These are phyloP conservation scores for Hepsetus odoe DNA, from an alignment of 2,113 vertebrate species.

Conservation along the genomic window DNA sequence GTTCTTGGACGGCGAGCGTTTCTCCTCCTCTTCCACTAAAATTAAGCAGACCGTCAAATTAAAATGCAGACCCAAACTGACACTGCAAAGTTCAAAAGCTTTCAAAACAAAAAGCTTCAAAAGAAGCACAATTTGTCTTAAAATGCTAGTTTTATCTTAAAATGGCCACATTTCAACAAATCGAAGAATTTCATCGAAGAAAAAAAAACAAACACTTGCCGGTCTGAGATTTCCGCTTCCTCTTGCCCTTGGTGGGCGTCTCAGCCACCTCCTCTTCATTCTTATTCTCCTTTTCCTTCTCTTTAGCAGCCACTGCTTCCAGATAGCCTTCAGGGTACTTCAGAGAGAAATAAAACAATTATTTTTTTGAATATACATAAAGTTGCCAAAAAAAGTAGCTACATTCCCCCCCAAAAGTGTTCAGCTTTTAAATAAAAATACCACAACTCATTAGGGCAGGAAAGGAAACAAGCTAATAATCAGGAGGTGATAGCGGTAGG, in stretches of 20 bases:
- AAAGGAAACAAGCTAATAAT: too few relatives aligned
- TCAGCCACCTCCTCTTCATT: constrained; percentile 62
- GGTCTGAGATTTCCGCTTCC: constrained; percentile 86
- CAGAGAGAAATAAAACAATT: too few relatives aligned
- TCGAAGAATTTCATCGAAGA: too few relatives aligned
- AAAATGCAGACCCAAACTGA: neutral
- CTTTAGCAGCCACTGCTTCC: constrained; percentile 83
- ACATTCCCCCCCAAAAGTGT: too few relatives aligned
- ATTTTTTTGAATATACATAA: neutral
- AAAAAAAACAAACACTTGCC: too few relatives aligned
- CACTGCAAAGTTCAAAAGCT: neutral
- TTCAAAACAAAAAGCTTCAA: too few relatives aligned
- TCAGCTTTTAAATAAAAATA: too few relatives aligned
- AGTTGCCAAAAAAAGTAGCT: neutral
- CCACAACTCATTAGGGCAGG: too few relatives aligned
- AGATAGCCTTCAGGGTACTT: constrained; percentile 97
- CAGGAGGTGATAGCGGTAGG: too few relatives aligned
- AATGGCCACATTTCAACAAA: too few relatives aligned
- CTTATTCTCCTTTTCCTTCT: constrained; percentile 88
- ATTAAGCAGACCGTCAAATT: constrained; percentile 4
- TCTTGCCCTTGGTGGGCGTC: constrained; percentile 81
- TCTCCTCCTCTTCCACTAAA: constrained; percentile 56
- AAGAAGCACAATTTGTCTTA: too few relatives aligned
- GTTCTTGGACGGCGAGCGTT: constrained; percentile 66
- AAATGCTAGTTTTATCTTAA: neutral